phyloP scores from a whole-genome alignment of 2,797 vertebrate species.

The Fratercula arctica region DNA sequence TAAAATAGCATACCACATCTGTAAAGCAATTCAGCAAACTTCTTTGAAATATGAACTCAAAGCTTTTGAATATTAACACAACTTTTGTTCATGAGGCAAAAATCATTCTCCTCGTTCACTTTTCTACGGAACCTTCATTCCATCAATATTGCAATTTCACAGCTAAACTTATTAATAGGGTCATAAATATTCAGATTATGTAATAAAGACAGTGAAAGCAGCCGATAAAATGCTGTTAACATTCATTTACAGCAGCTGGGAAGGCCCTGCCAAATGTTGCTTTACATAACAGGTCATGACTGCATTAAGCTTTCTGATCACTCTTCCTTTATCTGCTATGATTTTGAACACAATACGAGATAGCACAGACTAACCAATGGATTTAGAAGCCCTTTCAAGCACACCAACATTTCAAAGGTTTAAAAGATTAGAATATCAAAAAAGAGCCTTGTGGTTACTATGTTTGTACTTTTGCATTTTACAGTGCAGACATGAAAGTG shows the following conservation, averaged over 20 bases:
- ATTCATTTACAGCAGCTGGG: conserved; percentile 73
- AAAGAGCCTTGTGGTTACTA: conserved; percentile 20
- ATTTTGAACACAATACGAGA: conserved; percentile 51
- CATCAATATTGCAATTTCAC: conserved; percentile 69
- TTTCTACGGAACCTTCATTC: conserved; percentile 41
- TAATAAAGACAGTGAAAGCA: conserved; percentile 69
- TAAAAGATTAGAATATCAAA: conserved; percentile 62
- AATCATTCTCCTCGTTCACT: conserved; percentile 26
- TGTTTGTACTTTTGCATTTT: conserved; percentile 37
- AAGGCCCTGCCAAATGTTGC: conserved; percentile 67
- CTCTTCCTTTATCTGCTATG: conserved; percentile 57
- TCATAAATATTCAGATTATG: conserved; percentile 75
- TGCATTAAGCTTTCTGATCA: conserved; percentile 73
- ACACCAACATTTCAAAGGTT: conserved; percentile 45
- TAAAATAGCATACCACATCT: background rate
- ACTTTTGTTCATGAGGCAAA: conserved; percentile 20
- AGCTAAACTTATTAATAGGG: conserved; percentile 68
- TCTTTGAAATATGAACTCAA: background rate
- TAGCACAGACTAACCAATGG: conserved; percentile 25
- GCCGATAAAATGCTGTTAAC: conserved; percentile 72
- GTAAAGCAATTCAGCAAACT: background rate
- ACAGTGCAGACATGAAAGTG: conserved; percentile 1
- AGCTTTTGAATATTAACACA: background rate
- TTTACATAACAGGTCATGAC: conserved; percentile 69
- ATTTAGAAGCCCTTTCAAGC: conserved; percentile 58